Evolutionary conservation across 30 jellyfish, hydroid and myxozoan species (phyloP).

Genomic region (Aurelia aurita complex sp. Pacific): DNA sequence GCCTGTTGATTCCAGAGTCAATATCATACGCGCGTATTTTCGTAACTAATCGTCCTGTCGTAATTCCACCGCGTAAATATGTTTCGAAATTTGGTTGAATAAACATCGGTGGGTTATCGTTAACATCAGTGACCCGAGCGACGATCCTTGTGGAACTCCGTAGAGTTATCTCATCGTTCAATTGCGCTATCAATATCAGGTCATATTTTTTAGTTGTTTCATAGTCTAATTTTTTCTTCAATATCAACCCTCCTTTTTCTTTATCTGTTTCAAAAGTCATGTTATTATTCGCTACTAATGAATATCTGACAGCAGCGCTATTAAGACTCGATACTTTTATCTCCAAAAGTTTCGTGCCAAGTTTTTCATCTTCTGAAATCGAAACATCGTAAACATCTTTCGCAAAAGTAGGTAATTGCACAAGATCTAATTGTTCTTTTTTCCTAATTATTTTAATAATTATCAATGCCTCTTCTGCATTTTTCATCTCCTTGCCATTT

Average conservation of each 20-base stretch:
- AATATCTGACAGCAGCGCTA: conserved; percentile 4
- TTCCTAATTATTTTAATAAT: neutral
- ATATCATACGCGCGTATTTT: conserved; percentile 62
- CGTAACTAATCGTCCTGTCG: conserved; percentile 68
- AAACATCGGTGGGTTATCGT: conserved; percentile 82
- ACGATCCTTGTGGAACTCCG: conserved; percentile 59
- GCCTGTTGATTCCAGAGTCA: conserved; percentile 79
- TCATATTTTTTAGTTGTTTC: conserved; percentile 24
- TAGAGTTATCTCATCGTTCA: conserved; percentile 1
- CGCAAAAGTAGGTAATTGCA: conserved; percentile 55
- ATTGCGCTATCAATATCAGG: conserved; percentile 33
- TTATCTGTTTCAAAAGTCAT: conserved; percentile 31
- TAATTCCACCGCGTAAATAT: conserved; percentile 50
- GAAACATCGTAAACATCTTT: conserved; percentile 12
- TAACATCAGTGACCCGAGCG: conserved; percentile 67
- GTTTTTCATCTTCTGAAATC: conserved; percentile 24
- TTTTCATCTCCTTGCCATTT: neutral
- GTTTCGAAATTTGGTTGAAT: conserved; percentile 12
- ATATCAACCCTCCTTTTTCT: conserved; percentile 34
- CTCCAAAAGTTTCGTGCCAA: neutral
- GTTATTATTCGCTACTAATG: conserved; percentile 15
- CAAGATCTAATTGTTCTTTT: neutral
- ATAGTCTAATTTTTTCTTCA: conserved; percentile 31
- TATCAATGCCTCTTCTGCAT: conserved; percentile 14
- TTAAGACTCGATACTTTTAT: neutral